These are phyloP conservation scores for Hirtodrosophila alboralis DNA, from an alignment of 2,888 invertebrate species.

Conservation along the genomic window DNA sequence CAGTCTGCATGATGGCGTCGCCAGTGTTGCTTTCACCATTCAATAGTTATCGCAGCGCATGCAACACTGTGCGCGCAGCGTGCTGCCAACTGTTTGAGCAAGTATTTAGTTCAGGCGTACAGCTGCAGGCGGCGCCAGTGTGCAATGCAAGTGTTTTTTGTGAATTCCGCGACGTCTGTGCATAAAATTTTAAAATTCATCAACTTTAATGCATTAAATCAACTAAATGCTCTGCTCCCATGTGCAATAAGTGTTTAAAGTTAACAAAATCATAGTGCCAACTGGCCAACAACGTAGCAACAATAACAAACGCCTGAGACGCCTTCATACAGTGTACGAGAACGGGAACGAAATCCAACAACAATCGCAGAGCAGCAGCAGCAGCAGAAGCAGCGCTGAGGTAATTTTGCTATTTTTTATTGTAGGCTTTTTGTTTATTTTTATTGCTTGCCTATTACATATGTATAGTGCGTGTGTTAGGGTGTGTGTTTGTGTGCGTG, in stretches of 20 bases:
- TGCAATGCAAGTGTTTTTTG: slow-evolving; percentile 58
- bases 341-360: slow-evolving; percentile 54
- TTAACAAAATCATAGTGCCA: slow-evolving; percentile 31
- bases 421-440: slow-evolving; percentile 66
- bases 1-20: slow-evolving; percentile 42
- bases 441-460: slow-evolving; percentile 47
- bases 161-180: slow-evolving; percentile 79
- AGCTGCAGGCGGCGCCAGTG: slow-evolving; percentile 59
- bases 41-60: not conserved
- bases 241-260: slow-evolving; percentile 51
- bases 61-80: slow-evolving; percentile 19
- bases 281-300: slow-evolving; percentile 48
- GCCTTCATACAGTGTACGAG: slow-evolving; percentile 28
- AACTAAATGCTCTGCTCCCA: slow-evolving; percentile 21
- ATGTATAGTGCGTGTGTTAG: too few species aligned
- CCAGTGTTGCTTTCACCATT: slow-evolving; percentile 25
- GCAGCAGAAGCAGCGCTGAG: slow-evolving; percentile 60
- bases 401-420: slow-evolving; percentile 76
- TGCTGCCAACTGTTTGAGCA: slow-evolving; percentile 46
- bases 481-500: slow-evolving; percentile 22
- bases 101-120: slow-evolving; percentile 42
- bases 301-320: slow-evolving; percentile 62
- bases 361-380: slow-evolving; percentile 39
- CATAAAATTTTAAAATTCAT: slow-evolving; percentile 67
- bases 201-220: slow-evolving; percentile 36